These are phyloP conservation scores for Oligia strigilis DNA, from an alignment of 2,888 invertebrate species.

Conservation along the genomic window DNA sequence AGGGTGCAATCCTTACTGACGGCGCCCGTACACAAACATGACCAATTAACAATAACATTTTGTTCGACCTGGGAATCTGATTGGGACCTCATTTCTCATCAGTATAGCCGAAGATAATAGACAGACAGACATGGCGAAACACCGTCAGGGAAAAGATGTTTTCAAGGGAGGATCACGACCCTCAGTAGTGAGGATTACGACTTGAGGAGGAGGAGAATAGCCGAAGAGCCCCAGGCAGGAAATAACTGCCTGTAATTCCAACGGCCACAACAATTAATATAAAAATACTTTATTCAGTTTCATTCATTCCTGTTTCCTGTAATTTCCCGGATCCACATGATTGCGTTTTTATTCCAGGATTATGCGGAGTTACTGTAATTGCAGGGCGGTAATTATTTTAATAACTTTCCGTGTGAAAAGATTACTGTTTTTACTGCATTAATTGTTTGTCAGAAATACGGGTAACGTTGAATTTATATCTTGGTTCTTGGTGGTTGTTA, in stretches of 20 bases:
- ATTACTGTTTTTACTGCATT: constrained; percentile 14
- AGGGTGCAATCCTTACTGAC: no score
- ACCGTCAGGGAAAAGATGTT: no score
- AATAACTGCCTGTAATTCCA: not conserved
- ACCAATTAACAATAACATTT: no score
- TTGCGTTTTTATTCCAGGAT: constrained; percentile 12
- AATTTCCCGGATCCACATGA: constrained; percentile 1
- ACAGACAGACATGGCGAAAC: no score
- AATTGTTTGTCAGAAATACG: not conserved
- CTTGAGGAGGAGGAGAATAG: no score
- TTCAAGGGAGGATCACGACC: no score
- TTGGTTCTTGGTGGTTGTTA: not conserved
- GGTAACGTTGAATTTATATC: not conserved
- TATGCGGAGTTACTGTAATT: constrained; percentile 34
- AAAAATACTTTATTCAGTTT: constrained; percentile 9
- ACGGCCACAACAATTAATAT: not conserved
- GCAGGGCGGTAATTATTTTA: constrained; percentile 23
- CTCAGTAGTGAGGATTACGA: no score
- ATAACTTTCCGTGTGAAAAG: not conserved
- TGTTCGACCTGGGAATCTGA: no score
- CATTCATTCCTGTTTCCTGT: not conserved
- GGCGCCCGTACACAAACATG: no score
- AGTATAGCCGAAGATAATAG: no score
- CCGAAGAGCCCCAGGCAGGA: not conserved
- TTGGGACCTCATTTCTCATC: no score